Conservation (phyloP, 2,113 vertebrate species). For the Neodontobutis hainanensis region DNA sequence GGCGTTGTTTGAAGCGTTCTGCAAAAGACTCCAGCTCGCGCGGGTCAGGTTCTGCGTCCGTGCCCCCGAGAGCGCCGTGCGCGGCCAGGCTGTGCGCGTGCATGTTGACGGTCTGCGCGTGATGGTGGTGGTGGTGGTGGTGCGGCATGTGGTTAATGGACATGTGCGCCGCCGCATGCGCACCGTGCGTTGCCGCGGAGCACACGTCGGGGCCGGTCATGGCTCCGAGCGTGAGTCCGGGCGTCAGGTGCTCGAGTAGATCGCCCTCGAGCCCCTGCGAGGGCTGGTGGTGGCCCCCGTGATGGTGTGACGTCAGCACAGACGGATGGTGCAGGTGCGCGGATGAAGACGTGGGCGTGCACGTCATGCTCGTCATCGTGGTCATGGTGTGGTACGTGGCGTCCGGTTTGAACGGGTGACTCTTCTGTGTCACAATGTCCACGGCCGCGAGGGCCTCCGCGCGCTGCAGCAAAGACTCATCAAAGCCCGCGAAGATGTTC, state of each 20-base stretch:
- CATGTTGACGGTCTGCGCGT: conserved; percentile 84
- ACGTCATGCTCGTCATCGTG: conserved; percentile 92
- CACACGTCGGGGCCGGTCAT: conserved; percentile 87
- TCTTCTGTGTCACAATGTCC: conserved; percentile 90
- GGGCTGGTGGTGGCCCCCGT: conserved; percentile 81
- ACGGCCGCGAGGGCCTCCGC: conserved; percentile 92
- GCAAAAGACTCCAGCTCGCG: conserved; percentile 93
- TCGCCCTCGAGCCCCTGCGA: conserved; percentile 87
- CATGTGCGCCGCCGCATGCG: conserved; percentile 84
- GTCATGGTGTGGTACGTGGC: conserved; percentile 97
- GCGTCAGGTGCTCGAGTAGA: conserved; percentile 89
- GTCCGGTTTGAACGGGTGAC: conserved; percentile 92
- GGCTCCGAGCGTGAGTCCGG: conserved; percentile 84
- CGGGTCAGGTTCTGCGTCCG: conserved; percentile 87
- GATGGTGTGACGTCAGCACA: conserved; percentile 87
- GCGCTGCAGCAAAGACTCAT: conserved; percentile 88
- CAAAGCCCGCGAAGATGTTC: conserved; percentile 93
- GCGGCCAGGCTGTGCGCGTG: conserved; percentile 83
- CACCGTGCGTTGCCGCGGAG: conserved; percentile 84
- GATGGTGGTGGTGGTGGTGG: conserved; percentile 79
- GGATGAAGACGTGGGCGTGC: conserved; percentile 87
- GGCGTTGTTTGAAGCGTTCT: conserved; percentile 91
- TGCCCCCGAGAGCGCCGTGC: conserved; percentile 79
- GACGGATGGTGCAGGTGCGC: conserved; percentile 90
- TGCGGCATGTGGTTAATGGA: conserved; percentile 88